A percentile compares a stretch with the other conserved stretches of the same genome.
These are phyloP conservation scores for Corythucha ciliata DNA, from an alignment of 2,888 invertebrate species.

Conservation along the genomic window DNA sequence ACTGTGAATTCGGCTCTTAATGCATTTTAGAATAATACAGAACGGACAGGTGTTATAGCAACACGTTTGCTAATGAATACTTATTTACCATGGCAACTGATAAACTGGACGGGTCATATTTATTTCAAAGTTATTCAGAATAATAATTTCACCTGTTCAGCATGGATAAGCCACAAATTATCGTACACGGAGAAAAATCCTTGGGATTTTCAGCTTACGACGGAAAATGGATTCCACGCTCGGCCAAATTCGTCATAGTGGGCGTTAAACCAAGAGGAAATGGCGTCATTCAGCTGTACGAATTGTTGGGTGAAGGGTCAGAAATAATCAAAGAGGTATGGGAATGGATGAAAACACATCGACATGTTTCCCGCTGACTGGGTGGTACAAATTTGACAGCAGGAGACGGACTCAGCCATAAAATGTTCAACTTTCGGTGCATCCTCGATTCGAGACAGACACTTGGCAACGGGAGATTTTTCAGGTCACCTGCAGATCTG, in stretches of 20 bases:
- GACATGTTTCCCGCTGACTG: neutral
- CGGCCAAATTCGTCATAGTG: constrained; percentile 82
- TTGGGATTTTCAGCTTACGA: constrained; percentile 82
- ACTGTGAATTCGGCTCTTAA: too few species aligned
- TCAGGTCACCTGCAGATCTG: constrained; percentile 73
- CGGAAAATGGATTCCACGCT: constrained; percentile 91
- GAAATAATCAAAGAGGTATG: constrained; percentile 54
- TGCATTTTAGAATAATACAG: too few species aligned
- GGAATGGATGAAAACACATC: neutral
- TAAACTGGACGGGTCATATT: too few species aligned
- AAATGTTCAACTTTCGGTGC: constrained; percentile 93
- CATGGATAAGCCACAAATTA: constrained; percentile 71
- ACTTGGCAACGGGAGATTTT: constrained; percentile 86
- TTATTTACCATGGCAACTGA: too few species aligned
- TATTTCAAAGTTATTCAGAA: neutral
- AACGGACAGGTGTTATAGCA: too few species aligned
- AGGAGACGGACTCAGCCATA: constrained; percentile 72
- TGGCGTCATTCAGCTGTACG: constrained; percentile 74
- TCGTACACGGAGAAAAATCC: constrained; percentile 73
- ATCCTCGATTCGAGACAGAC: constrained; percentile 65
- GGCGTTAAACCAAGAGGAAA: constrained; percentile 78
- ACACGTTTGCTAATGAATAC: too few species aligned
- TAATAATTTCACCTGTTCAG: neutral
- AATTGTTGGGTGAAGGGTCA: constrained; percentile 63
- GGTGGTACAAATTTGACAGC: constrained; percentile 39